These are phyloP conservation scores for Orius laevigatus DNA, from an alignment of 1,140 invertebrate species.

Conservation along the genomic window DNA sequence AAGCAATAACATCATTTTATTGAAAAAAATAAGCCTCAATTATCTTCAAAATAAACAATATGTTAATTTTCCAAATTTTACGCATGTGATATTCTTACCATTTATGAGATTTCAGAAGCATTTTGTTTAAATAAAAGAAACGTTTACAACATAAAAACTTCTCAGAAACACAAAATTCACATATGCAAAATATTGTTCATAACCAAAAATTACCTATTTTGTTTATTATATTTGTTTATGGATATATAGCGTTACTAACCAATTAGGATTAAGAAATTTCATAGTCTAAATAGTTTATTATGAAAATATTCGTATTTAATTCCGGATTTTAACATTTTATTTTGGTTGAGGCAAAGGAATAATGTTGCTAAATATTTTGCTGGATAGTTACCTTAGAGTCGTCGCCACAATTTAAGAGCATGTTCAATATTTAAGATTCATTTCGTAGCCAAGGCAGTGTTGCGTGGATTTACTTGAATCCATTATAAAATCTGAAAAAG, in stretches of 20 bases:
- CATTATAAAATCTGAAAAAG: slow-evolving; percentile 2
- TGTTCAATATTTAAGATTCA: slow-evolving; percentile 6
- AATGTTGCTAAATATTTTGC: neutral
- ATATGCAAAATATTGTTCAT: too few species aligned
- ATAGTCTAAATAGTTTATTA: too few species aligned
- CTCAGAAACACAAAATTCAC: too few species aligned
- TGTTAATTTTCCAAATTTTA: neutral
- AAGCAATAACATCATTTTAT: neutral
- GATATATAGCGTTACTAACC: too few species aligned
- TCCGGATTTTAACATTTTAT: neutral
- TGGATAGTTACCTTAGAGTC: neutral
- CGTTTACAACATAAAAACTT: too few species aligned
- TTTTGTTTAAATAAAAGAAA: too few species aligned
- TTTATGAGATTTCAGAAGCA: too few species aligned
- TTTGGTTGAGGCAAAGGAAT: neutral
- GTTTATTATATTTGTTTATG: too few species aligned
- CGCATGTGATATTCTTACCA: too few species aligned
- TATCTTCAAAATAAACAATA: neutral
- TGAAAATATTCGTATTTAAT: too few species aligned
- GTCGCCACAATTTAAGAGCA: slow-evolving; percentile 2
- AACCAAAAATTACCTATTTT: too few species aligned
- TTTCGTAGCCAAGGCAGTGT: neutral
- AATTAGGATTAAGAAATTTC: too few species aligned
- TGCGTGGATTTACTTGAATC: neutral
- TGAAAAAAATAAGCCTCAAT: neutral